A percentile compares a stretch with the other conserved stretches of the same genome.
Evolutionary conservation across 1,140 invertebrate genomes (phyloP).

Genomic region (Drosophila virilis): DNA sequence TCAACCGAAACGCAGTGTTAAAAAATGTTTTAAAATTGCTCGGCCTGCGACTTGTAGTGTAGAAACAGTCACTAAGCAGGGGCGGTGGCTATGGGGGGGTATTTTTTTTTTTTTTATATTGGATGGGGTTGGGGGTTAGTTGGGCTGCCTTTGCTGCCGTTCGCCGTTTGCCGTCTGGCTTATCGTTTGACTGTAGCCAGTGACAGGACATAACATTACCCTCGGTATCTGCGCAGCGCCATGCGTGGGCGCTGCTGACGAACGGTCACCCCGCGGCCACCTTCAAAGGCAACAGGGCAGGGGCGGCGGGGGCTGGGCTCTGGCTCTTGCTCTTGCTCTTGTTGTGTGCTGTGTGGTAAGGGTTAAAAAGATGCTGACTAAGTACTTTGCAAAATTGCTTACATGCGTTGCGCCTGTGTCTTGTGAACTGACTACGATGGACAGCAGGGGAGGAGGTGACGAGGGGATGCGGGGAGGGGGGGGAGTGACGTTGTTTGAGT

Average conservation of each 20-base stretch:
- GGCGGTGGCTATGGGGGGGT: not conserved
- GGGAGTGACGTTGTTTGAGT: too few species aligned
- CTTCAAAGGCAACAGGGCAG: conserved; percentile 31
- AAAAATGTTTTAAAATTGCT: conserved; percentile 46
- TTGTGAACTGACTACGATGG: not conserved
- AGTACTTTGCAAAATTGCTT: conserved; percentile 81
- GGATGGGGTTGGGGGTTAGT: not conserved
- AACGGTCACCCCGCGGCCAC: conserved; percentile 65
- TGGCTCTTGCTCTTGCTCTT: too few species aligned
- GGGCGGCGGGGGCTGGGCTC: not conserved
- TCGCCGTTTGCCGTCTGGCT: conserved; percentile 35
- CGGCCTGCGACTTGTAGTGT: conserved; percentile 6
- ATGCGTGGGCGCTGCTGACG: conserved; percentile 65
- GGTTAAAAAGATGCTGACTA: conserved; percentile 79
- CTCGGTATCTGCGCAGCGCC: conserved; percentile 68
- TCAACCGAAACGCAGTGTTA: conserved; percentile 40
- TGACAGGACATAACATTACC: conserved; percentile 82
- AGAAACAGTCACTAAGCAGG: conserved; percentile 1
- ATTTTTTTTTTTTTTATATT: too few species aligned
- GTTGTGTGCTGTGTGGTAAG: conserved; percentile 20
- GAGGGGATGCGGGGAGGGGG: not conserved
- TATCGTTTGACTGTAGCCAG: conserved; percentile 69
- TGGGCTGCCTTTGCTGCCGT: conserved; percentile 9
- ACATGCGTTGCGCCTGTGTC: conserved; percentile 66
- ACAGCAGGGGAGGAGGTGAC: not conserved